phyloP scores from a whole-genome alignment of 2,113 vertebrate genomes.

The Oryzias curvinotus region DNA sequence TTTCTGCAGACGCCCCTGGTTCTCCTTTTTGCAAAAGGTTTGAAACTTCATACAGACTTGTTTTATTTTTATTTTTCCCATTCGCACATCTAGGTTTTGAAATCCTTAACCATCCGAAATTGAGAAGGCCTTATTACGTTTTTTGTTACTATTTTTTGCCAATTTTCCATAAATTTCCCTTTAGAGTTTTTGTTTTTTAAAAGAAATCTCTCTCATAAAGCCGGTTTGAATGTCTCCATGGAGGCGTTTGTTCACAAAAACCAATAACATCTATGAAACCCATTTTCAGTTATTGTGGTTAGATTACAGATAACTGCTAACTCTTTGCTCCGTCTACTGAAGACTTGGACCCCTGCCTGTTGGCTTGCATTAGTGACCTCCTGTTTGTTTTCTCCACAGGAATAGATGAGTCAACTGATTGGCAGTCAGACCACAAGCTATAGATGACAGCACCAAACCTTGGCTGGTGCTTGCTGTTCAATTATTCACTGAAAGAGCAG shows the following conservation, averaged over 20 bases:
- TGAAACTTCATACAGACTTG: too few species aligned
- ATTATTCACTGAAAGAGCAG: conserved; percentile 54
- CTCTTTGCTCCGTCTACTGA: conserved; percentile 38
- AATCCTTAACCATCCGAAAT: too few species aligned
- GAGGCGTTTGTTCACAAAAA: not conserved
- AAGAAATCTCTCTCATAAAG: not conserved
- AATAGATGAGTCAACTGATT: conserved; percentile 61
- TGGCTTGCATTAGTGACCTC: conserved; percentile 47
- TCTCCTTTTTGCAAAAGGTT: too few species aligned
- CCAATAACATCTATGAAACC: conserved; percentile 23
- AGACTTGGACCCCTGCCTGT: conserved; percentile 41
- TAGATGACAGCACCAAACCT: conserved; percentile 48
- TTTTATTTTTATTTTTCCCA: too few species aligned
- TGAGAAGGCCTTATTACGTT: too few species aligned
- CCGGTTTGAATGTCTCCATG: too few species aligned
- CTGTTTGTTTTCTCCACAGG: conserved; percentile 59
- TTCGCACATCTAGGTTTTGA: too few species aligned
- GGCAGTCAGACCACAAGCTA: conserved; percentile 46
- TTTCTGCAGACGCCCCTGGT: too few species aligned
- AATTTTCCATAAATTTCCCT: too few species aligned
- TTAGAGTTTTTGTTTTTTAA: too few species aligned
- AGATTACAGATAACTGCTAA: conserved; percentile 38
- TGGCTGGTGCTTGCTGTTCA: conserved; percentile 46
- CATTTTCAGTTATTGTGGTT: conserved; percentile 26
- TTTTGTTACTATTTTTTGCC: too few species aligned